Evolutionary conservation across 2,113 vertebrate genomes (phyloP).

Genomic region (Mus spicilegus): DNA sequence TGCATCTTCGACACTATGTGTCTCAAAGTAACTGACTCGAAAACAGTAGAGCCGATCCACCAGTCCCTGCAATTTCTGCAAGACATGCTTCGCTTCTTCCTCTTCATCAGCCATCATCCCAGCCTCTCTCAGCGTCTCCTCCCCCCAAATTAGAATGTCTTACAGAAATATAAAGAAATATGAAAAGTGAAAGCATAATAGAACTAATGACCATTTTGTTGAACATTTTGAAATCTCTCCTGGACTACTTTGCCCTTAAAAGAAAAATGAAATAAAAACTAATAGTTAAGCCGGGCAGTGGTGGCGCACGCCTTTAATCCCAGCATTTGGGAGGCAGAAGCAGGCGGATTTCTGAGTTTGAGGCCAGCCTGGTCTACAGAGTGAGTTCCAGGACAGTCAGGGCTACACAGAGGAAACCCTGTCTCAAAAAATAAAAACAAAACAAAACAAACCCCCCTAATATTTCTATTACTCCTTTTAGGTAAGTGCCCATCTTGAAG

Average conservation of each 20-base stretch:
- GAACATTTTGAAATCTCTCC: background rate
- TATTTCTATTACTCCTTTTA: background rate
- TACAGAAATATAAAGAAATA: background rate
- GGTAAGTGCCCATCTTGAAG: background rate
- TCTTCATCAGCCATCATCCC: too few relatives aligned
- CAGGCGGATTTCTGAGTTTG: too few relatives aligned
- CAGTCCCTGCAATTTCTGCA: conserved; percentile 85
- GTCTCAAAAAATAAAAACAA: too few relatives aligned
- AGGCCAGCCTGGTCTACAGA: too few relatives aligned
- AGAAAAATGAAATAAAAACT: background rate
- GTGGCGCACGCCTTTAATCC: too few relatives aligned
- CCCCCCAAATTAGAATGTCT: background rate
- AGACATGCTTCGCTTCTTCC: too few relatives aligned
- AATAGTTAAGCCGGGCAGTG: background rate
- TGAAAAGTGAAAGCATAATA: background rate
- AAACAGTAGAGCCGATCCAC: conserved; percentile 92
- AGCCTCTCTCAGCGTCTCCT: too few relatives aligned
- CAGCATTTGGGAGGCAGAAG: too few relatives aligned
- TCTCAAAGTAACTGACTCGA: conserved; percentile 93
- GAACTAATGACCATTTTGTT: background rate
- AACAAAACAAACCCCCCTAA: too few relatives aligned
- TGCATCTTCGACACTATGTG: conserved; percentile 90
- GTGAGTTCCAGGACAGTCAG: too few relatives aligned
- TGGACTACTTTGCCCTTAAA: background rate
- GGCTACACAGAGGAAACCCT: too few relatives aligned